Evolutionary conservation across 2,888 invertebrate species (phyloP).

Genomic region (Horisme vitalbata): DNA sequence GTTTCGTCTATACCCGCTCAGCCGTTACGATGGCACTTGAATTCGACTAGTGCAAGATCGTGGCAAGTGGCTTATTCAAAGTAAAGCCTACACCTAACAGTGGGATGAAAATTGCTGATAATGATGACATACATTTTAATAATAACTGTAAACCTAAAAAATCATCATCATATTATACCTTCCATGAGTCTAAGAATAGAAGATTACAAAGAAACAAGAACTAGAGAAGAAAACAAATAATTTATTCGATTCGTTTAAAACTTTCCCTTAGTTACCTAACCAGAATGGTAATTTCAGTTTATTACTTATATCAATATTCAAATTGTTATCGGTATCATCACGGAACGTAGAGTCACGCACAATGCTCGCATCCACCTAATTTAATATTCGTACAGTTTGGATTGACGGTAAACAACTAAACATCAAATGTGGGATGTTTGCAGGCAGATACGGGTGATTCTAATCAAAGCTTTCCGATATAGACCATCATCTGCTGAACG

Average conservation of each 20-base stretch:
- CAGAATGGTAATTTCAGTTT: conserved; percentile 18
- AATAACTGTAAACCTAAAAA: too few relatives aligned
- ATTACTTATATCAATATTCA: conserved; percentile 26
- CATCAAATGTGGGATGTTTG: conserved; percentile 29
- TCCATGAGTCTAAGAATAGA: too few relatives aligned
- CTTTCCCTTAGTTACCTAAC: conserved; percentile 15
- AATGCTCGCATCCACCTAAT: conserved; percentile 15
- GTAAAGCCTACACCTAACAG: too few relatives aligned
- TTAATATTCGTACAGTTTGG: conserved; percentile 24
- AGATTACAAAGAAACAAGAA: too few relatives aligned
- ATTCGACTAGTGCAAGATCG: too few relatives aligned
- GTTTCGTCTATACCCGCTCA: too few relatives aligned
- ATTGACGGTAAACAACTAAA: conserved; percentile 25
- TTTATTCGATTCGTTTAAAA: conserved; percentile 6
- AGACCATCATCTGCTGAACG: conserved; percentile 15
- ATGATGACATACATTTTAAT: too few relatives aligned
- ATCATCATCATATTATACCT: too few relatives aligned
- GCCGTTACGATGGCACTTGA: too few relatives aligned
- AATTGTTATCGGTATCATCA: conserved; percentile 24
- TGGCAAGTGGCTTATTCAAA: too few relatives aligned
- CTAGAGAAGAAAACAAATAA: background rate
- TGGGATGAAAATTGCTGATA: too few relatives aligned
- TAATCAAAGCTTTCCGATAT: conserved; percentile 26
- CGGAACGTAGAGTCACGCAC: conserved; percentile 19
- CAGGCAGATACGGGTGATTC: conserved; percentile 25